A percentile compares a stretch with the other conserved stretches of the same genome.
Conservation (phyloP, 2,797 vertebrate genomes). For the Leucoraja ocellata region DNA sequence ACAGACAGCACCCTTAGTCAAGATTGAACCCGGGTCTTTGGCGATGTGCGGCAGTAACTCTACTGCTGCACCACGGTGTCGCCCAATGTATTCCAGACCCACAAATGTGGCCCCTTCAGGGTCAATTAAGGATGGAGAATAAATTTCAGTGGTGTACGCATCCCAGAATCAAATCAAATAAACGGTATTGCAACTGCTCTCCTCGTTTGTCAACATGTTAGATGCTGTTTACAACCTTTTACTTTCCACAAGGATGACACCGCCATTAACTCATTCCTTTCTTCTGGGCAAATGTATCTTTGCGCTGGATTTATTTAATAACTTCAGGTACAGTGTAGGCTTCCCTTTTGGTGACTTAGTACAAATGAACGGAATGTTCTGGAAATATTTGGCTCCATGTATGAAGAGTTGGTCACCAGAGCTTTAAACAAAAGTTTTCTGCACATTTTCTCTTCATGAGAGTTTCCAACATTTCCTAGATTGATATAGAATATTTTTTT, state of each 20-base stretch:
- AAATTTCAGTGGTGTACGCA: too few relatives aligned
- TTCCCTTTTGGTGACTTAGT: background rate
- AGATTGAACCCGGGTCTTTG: too few relatives aligned
- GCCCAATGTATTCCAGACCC: too few relatives aligned
- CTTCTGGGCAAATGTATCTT: background rate
- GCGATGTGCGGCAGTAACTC: too few relatives aligned
- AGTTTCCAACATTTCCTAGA: too few relatives aligned
- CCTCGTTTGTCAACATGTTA: background rate
- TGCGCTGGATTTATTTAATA: background rate
- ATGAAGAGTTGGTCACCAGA: too few relatives aligned
- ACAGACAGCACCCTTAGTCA: too few relatives aligned
- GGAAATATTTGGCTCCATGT: background rate
- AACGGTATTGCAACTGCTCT: background rate
- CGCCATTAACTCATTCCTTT: slow-evolving; percentile 11
- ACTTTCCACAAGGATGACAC: background rate
- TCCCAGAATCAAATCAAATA: too few relatives aligned
- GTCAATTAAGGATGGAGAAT: too few relatives aligned
- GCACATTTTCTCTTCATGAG: background rate
- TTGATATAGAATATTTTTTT: too few relatives aligned
- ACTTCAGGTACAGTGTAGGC: background rate
- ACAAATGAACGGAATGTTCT: background rate
- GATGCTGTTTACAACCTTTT: background rate
- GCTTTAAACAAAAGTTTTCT: background rate
- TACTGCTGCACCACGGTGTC: too few relatives aligned
- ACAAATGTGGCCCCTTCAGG: too few relatives aligned